phyloP scores from a whole-genome alignment of 2,113 vertebrate genomes.

The Grallaria varia region DNA sequence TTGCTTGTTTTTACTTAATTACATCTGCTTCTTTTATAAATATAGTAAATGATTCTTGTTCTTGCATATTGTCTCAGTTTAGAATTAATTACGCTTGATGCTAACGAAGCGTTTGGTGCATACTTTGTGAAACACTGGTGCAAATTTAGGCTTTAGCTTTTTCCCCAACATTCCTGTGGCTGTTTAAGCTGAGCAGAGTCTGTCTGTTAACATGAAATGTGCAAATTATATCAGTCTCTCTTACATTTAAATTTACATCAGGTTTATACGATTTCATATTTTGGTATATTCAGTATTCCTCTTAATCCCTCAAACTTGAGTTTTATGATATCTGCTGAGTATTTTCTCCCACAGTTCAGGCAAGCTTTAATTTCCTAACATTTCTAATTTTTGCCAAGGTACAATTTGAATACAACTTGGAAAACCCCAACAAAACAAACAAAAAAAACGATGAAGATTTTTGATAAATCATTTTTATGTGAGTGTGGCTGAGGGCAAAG shows the following conservation, averaged over 20 bases:
- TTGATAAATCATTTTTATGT: neutral
- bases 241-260: neutral
- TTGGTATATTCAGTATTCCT: neutral
- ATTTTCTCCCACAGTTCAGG: neutral
- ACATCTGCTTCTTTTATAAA: neutral
- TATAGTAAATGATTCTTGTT: neutral
- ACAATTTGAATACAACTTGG: neutral
- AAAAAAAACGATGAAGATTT: neutral
- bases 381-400: neutral
- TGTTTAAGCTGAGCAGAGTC: neutral
- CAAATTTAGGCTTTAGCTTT: neutral
- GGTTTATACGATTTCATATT: neutral
- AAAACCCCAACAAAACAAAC: neutral
- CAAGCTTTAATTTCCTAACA: neutral
- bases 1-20: neutral
- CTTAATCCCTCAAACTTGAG: neutral
- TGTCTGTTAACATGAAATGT: neutral
- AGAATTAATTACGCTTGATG: neutral
- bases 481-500: neutral
- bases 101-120: neutral
- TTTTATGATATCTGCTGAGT: neutral
- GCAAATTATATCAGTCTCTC: neutral
- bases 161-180: neutral
- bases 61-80: neutral
- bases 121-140: neutral